Conservation (phyloP, 2,113 vertebrate species). For the Salvelinus namaycush region DNA sequence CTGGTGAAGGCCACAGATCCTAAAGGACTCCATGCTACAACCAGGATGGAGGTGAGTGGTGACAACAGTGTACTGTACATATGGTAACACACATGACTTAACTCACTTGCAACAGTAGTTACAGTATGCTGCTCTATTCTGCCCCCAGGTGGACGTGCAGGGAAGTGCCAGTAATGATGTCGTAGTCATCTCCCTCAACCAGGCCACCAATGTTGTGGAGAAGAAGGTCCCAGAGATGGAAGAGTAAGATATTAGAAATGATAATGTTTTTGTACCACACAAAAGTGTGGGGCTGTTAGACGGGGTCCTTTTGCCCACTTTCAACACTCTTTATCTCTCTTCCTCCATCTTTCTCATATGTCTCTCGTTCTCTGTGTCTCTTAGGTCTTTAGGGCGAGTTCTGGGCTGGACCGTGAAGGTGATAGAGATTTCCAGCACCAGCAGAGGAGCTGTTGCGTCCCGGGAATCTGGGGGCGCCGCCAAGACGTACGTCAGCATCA, state of each 20-base stretch:
- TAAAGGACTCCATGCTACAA: conserved; percentile 44
- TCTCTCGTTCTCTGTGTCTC: neutral
- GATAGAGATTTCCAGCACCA: conserved; percentile 38
- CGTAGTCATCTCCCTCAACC: conserved; percentile 67
- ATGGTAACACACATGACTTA: neutral
- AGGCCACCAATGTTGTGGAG: conserved; percentile 67
- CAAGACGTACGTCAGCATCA: conserved; percentile 57
- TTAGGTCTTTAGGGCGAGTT: conserved; percentile 65
- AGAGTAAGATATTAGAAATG: conserved; percentile 51
- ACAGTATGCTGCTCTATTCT: neutral
- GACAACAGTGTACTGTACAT: too few species aligned
- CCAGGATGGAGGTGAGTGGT: conserved; percentile 66
- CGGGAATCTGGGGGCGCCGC: conserved; percentile 20
- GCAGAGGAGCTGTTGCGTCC: conserved; percentile 10
- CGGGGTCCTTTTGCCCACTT: neutral
- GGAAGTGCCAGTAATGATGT: conserved; percentile 51
- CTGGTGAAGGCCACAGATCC: conserved; percentile 68
- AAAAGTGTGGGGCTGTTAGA: neutral
- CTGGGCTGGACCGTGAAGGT: conserved; percentile 64
- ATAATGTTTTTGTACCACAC: neutral
- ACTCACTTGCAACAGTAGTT: neutral
- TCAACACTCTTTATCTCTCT: neutral
- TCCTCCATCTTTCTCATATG: neutral
- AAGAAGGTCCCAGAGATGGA: conserved; percentile 58
- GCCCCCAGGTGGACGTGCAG: conserved; percentile 66